Evolutionary conservation across 1,140 invertebrate genomes (phyloP).

Genomic region (Sycobia sp.): DNA sequence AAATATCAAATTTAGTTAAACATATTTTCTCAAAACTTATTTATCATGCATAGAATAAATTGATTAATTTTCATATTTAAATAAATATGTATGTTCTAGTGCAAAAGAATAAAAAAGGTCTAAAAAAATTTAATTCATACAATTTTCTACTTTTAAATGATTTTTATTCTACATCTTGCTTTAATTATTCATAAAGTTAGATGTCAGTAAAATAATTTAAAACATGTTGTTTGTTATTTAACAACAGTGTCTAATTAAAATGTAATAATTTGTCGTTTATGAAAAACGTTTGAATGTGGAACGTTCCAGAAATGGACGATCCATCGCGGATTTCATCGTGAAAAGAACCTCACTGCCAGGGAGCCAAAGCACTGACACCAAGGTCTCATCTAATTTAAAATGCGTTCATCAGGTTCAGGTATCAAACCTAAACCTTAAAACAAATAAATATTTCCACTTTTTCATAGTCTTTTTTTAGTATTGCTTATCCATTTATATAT

Average conservation of each 20-base stretch:
- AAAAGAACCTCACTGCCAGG: constrained; percentile 69
- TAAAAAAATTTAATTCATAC: constrained; percentile 4
- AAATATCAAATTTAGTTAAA: not conserved
- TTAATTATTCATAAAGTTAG: not conserved
- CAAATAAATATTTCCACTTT: constrained; percentile 34
- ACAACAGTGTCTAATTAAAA: constrained; percentile 1
- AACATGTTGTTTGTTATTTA: constrained; percentile 16
- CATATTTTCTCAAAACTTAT: no score
- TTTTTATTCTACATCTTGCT: constrained; percentile 17
- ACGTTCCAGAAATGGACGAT: constrained; percentile 78
- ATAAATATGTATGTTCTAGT: not conserved
- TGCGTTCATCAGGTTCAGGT: constrained; percentile 61
- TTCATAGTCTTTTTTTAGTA: constrained; percentile 37
- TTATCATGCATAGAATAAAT: not conserved
- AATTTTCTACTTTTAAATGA: constrained; percentile 12
- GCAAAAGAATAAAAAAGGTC: not conserved
- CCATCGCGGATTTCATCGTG: constrained; percentile 76
- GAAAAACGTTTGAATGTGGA: constrained; percentile 49
- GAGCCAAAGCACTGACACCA: constrained; percentile 59
- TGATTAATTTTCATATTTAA: not conserved
- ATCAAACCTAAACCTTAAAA: constrained; percentile 56
- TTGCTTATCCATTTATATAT: constrained; percentile 31
- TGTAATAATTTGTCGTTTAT: constrained; percentile 17
- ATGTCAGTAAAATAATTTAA: not conserved
- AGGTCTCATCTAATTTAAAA: constrained; percentile 60